Conservation (phyloP, 1,140 invertebrate species). For the Teleogryllus occipitalis region DNA sequence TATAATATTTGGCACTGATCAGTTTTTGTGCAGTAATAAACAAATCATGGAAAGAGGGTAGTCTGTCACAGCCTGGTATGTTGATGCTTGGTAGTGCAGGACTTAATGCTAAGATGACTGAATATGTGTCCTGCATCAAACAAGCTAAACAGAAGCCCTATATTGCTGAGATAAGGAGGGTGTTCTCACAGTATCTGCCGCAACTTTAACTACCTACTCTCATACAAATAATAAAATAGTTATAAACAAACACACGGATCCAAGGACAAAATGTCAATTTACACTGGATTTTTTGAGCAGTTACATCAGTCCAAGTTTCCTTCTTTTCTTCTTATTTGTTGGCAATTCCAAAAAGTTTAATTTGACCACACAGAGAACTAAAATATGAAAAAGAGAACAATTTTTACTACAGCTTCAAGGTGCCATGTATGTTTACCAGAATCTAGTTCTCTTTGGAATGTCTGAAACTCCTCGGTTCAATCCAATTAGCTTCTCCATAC, state of each 20-base stretch:
- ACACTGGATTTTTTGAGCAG: slow-evolving; percentile 18
- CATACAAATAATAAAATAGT: slow-evolving; percentile 12
- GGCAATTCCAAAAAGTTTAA: background rate
- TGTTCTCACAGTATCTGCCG: slow-evolving; percentile 15
- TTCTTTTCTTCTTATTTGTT: background rate
- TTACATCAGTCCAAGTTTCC: slow-evolving; percentile 16
- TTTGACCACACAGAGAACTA: background rate
- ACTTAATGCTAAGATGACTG: background rate
- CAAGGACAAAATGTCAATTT: slow-evolving; percentile 1
- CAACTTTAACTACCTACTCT: slow-evolving; percentile 16
- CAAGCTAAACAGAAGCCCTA: background rate
- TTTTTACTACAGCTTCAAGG: background rate
- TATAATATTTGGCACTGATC: background rate
- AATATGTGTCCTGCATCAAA: background rate
- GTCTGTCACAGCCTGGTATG: background rate
- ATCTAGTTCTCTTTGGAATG: background rate
- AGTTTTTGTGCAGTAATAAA: background rate
- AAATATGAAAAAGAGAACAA: background rate
- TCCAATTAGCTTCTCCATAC: background rate
- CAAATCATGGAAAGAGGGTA: background rate
- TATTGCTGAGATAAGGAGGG: slow-evolving; percentile 9
- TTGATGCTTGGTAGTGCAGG: background rate
- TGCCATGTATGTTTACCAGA: background rate
- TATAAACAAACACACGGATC: slow-evolving; percentile 8
- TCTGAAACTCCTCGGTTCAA: background rate